Percentiles rank a stretch among this genome's conserved stretches.
Conservation (phyloP, 2,113 vertebrate genomes). For the Bufo bufo region DNA sequence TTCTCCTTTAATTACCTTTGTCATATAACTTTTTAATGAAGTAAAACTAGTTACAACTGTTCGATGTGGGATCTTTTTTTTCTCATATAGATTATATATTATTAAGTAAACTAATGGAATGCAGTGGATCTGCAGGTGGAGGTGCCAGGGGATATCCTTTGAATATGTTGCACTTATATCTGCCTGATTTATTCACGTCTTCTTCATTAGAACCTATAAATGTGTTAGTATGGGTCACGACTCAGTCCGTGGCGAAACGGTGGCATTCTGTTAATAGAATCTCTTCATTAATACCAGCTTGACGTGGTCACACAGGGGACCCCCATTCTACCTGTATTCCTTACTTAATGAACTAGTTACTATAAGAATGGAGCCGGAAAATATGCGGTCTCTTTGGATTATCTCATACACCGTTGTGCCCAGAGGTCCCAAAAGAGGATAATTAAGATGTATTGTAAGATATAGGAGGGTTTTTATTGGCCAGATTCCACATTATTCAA, state of each 20-base stretch:
- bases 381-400: constrained; percentile 43
- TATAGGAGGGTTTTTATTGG: constrained; percentile 38
- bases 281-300: constrained; percentile 25
- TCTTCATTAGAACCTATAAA: constrained; percentile 19
- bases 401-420: constrained; percentile 45
- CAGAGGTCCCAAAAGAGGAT: constrained; percentile 50
- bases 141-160: not conserved
- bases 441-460: constrained; percentile 50
- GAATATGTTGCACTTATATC: constrained; percentile 28
- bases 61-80: not conserved
- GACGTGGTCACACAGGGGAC: constrained; percentile 25
- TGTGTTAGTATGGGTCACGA: constrained; percentile 16
- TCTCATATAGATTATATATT: not conserved
- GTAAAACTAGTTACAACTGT: not conserved
- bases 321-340: not conserved
- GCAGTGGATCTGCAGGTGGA: constrained; percentile 15
- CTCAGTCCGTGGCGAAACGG: constrained; percentile 12
- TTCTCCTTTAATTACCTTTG: not conserved
- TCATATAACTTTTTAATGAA: not conserved
- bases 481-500: constrained; percentile 47
- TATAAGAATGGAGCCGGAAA: constrained; percentile 29
- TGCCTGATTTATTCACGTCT: constrained; percentile 4
- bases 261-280: constrained; percentile 39
- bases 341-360: constrained; percentile 57
- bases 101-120: constrained; percentile 22